Base-by-base conservation (phyloP, 2,888 invertebrate species). In the Atrina japonica region DNA sequence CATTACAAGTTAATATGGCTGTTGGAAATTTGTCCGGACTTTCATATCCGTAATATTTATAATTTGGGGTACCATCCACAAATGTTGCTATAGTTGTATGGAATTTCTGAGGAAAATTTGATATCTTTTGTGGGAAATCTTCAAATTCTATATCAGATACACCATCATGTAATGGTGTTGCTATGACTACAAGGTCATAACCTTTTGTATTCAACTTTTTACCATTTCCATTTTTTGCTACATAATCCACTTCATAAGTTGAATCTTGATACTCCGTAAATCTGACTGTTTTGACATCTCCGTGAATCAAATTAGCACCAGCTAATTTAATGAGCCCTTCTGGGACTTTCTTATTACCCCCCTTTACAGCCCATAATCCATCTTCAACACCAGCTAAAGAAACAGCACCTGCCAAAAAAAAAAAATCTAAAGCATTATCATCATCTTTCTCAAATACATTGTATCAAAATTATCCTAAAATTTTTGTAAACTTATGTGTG, bases 141-240 rank as follows among this genome's bases (percentile, higher is more conserved):
- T 88, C 88, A 83, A 93, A 93, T 56, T 87, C 78, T 23, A 93
- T 92, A 14, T 86, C 83, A 80, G 85, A 45, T 89, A 76, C 41
- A 29, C 72, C 73, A 30, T 75, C 63, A 66, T 91, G 84, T 43
- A 93, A 86, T 0, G 94, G 94, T 30, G 92, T 86, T 18, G 94
- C 93, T 21, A 94, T 75, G 50, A 94, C 91, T 1, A 94, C 92
- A 67, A 92, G 90, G 79, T 94, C 93, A 80, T 93, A 94, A 67
- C 84, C 83, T 43, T 77, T 78, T 7, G 73, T 73, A 18, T 77
- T 73, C 3, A 67, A 69, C 21, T 63, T 63, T 27, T 67, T 64
- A 27, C 59, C 21, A 16, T 60, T 60, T 1, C 66, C 45, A 2
- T 69, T 66, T 7, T 55, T 69, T 11, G 75, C 71, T 23, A 74